Conservation (phyloP, 2,888 invertebrate genomes). For the Eilema caniola region DNA sequence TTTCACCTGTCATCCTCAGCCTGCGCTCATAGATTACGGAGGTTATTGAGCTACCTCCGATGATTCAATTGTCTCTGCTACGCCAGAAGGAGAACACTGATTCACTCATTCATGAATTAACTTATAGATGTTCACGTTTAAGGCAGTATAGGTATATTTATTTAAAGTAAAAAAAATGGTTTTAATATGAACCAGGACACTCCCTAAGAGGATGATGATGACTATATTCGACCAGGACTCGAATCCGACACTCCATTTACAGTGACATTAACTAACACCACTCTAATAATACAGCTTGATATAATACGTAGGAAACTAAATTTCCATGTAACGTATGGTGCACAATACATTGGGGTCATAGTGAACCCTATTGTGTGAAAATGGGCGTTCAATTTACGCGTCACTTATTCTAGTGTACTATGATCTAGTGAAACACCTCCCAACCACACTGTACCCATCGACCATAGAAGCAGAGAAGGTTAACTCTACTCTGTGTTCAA, state of each 20-base stretch:
- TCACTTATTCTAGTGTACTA: slow-evolving; percentile 51
- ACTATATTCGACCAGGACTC: background rate
- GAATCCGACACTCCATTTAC: background rate
- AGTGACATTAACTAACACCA: background rate
- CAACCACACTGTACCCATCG: slow-evolving; percentile 24
- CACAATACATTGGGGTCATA: slow-evolving; percentile 43
- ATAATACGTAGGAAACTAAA: background rate
- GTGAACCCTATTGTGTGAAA: slow-evolving; percentile 44
- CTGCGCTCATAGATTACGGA: too few species aligned
- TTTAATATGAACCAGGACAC: too few species aligned
- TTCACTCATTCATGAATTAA: too few species aligned
- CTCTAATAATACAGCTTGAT: background rate
- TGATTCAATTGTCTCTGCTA: too few species aligned
- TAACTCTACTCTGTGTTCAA: background rate
- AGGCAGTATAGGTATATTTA: too few species aligned
- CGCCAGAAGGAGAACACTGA: too few species aligned
- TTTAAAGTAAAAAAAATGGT: too few species aligned
- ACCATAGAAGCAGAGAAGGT: slow-evolving; percentile 24
- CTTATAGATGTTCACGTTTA: too few species aligned
- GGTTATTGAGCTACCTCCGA: too few species aligned
- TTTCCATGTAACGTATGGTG: slow-evolving; percentile 5
- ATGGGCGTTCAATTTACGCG: slow-evolving; percentile 51
- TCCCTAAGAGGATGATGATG: too few species aligned
- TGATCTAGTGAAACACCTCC: slow-evolving; percentile 49
- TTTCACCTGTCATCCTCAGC: too few species aligned